Evolutionary conservation across 37 sponge, comb jelly and placozoan genomes (phyloP), one percentile per base, ranked within the genome.

Genomic region (Mnemiopsis leidyi): DNA sequence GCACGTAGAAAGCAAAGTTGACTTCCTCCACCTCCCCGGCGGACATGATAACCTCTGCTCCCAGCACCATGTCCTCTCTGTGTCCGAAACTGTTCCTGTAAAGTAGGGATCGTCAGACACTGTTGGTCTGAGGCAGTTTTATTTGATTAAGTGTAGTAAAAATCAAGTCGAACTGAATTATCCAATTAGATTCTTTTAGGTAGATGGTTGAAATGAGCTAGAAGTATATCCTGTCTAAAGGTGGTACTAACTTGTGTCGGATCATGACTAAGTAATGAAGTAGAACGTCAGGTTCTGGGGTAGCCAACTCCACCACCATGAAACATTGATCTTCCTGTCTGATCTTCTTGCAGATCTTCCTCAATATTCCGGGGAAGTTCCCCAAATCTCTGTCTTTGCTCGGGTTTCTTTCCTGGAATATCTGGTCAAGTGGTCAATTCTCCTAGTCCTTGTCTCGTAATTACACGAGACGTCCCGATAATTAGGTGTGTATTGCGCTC

Each of bases 301-400:
- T 26, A 31, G 79, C 32, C 79, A 77, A 32, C 79, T 77, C 79
- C 35, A 77, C 79, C 79, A 77, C 79, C 79, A 77, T 77, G 33
- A 34, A 77, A 36, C 79, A 77, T 32, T 77, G 36, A 18, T 77
- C 79, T 36, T 77, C 79, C 18, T 33, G 36, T 16, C 79, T 28
- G 79, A 77, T 77, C 36, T 77, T 77, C 79, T 77, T 26, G 32
- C 79, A 77, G 26, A 77, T 77, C 79, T 32, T 77, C 79, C 32
- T 26, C 20, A 77, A 32, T 2, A 77, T 26, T 9, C 32, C 20
- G 35, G 79, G 79, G 79, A 77, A 77, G 36, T 31, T 26, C 20
- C 79, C 79, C 32, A 77, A 32, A 32, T 77, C 79, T 77, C 20
- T 48, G 61, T 48, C 61, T 48, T 13, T 48, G 61, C 61, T 13